phyloP scores from a whole-genome alignment of 2,797 vertebrate genomes.

The Zalophus californianus region DNA sequence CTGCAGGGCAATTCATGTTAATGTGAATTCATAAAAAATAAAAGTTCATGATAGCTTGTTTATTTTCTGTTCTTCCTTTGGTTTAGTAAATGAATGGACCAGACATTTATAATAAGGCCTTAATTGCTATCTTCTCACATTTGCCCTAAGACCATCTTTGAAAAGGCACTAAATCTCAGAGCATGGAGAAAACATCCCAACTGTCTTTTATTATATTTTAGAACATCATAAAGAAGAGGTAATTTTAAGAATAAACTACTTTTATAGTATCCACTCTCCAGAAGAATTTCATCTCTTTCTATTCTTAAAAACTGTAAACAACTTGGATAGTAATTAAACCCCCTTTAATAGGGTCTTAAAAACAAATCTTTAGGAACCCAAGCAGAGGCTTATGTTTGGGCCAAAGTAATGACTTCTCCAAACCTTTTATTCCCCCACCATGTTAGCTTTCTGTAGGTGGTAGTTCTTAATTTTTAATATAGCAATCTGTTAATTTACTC shows the following conservation, averaged over 20 bases:
- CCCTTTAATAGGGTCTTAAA: background rate
- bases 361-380: background rate
- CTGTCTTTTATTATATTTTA: background rate
- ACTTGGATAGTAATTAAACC: background rate
- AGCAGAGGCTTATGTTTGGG: background rate
- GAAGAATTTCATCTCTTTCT: background rate
- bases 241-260: background rate
- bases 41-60: background rate
- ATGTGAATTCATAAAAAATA: conserved; percentile 38
- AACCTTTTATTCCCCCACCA: background rate
- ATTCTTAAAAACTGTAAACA: background rate
- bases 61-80: background rate
- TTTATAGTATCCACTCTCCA: background rate
- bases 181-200: background rate
- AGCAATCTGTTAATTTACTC: background rate
- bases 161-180: background rate
- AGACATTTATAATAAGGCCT: background rate
- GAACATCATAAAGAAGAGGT: background rate
- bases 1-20: background rate
- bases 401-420: background rate
- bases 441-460: background rate
- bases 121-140: background rate
- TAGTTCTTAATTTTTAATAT: background rate
- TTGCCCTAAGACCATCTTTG: conserved; percentile 20
- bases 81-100: background rate